These are phyloP conservation scores for Sebastes paucispinis DNA, from an alignment of 2,797 vertebrate genomes.

Conservation along the genomic window DNA sequence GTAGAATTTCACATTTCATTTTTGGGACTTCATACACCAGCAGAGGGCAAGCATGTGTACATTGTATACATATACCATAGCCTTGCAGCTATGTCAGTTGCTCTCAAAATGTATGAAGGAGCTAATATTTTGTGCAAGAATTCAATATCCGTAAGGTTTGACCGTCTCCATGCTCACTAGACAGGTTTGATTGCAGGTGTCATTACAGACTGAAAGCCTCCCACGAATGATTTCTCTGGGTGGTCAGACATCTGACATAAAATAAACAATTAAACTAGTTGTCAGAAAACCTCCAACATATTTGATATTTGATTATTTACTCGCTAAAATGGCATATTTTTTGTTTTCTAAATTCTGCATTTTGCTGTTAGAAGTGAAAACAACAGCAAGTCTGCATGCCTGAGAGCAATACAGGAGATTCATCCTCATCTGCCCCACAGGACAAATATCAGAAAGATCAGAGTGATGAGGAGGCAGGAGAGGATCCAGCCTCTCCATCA, in stretches of 20 bases:
- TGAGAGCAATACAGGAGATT: neutral
- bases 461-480: neutral
- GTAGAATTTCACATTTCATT: neutral
- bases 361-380: neutral
- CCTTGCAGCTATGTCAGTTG: too few species aligned
- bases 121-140: neutral
- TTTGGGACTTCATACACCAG: neutral
- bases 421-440: neutral
- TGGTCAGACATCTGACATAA: neutral
- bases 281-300: neutral
- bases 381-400: neutral
- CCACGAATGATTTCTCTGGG: neutral
- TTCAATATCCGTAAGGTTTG: neutral
- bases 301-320: neutral
- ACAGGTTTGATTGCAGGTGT: neutral
- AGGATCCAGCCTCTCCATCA: neutral
- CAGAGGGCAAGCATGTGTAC: neutral
- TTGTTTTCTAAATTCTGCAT: neutral
- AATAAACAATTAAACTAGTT: neutral
- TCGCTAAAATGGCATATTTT: neutral
- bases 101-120: too few species aligned
- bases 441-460: neutral
- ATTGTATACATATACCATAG: neutral
- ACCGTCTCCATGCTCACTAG: neutral
- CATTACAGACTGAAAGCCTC: neutral